Conservation (phyloP, 2,888 invertebrate genomes). For the Mythimna vitellina region DNA sequence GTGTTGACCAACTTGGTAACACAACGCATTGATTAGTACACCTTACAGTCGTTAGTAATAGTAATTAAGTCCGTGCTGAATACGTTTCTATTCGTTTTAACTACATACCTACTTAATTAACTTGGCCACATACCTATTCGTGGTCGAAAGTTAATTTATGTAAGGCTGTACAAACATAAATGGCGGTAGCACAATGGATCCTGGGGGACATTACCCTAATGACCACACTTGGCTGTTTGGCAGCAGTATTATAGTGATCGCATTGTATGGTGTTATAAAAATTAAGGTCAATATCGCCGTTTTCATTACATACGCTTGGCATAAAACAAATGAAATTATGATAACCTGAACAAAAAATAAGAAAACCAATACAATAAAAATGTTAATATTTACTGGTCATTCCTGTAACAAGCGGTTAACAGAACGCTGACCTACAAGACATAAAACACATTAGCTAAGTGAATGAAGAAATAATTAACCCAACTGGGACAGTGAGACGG, state of each 20-base stretch:
- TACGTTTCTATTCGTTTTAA: constrained; percentile 31
- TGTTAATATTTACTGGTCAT: constrained; percentile 2
- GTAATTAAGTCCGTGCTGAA: constrained; percentile 37
- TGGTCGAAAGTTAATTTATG: constrained; percentile 51
- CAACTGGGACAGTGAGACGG: constrained; percentile 42
- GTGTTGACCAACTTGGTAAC: not conserved
- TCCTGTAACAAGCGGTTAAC: constrained; percentile 24
- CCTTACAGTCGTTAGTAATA: constrained; percentile 10
- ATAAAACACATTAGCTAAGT: constrained; percentile 42
- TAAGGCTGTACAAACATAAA: constrained; percentile 31
- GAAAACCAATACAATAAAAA: not conserved
- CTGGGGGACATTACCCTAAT: constrained; percentile 43
- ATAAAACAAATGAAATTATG: not conserved
- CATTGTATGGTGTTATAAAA: constrained; percentile 18
- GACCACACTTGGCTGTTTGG: constrained; percentile 18
- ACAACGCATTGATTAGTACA: constrained; percentile 21
- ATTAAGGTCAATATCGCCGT: constrained; percentile 1
- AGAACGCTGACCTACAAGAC: constrained; percentile 36
- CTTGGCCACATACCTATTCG: constrained; percentile 30
- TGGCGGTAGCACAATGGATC: constrained; percentile 39
- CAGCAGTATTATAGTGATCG: constrained; percentile 3
- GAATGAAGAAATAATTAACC: constrained; percentile 58
- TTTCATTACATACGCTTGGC: constrained; percentile 1
- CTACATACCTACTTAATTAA: constrained; percentile 46
- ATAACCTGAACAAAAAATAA: not conserved